phyloP scores from a whole-genome alignment of 2,888 invertebrate genomes.

The Drosophila multiciliata region DNA sequence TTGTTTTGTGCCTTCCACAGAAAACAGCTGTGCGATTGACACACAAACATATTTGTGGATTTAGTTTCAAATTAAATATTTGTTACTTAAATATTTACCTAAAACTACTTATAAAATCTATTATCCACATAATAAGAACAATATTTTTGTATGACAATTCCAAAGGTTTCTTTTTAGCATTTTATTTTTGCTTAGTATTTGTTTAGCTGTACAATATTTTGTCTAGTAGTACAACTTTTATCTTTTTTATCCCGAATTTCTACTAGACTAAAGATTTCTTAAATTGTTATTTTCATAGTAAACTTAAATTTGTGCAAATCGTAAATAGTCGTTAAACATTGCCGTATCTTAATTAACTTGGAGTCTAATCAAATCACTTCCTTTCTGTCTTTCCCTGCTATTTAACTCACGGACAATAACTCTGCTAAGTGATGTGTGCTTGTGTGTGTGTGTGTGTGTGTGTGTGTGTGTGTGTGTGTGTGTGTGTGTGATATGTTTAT shows the following conservation, averaged over 20 bases:
- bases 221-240: not conserved
- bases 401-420: conserved; percentile 10
- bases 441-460: not conserved
- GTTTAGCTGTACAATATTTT: not conserved
- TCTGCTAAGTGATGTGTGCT: conserved; percentile 13
- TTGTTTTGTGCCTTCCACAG: not conserved
- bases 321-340: conserved; percentile 34
- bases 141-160: not conserved
- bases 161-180: not conserved
- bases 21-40: conserved; percentile 17
- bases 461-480: conserved; percentile 19
- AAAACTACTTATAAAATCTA: conserved; percentile 1
- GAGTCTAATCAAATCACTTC: conserved; percentile 60
- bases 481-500: conserved; percentile 25
- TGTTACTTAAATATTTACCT: conserved; percentile 13
- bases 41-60: conserved; percentile 3
- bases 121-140: conserved; percentile 1
- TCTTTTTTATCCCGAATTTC: not conserved
- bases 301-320: conserved; percentile 4
- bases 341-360: conserved; percentile 53
- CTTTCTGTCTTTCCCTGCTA: conserved; percentile 19
- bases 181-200: not conserved
- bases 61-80: not conserved
- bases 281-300: conserved; percentile 13
- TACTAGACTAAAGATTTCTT: not conserved